Evolutionary conservation across 23 tunicate genomes (phyloP).

Genomic region (Diplosoma virens): DNA sequence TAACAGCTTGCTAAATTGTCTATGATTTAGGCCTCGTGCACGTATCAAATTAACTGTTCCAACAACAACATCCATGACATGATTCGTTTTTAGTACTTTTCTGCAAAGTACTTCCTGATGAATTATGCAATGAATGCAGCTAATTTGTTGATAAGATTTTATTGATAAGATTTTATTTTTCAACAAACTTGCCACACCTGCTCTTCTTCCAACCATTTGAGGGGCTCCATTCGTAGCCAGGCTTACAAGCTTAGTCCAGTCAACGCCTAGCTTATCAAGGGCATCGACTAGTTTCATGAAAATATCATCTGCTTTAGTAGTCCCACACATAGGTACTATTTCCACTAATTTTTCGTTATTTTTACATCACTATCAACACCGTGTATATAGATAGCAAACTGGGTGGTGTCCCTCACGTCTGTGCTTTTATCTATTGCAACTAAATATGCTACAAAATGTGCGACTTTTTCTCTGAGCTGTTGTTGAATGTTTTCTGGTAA

Average conservation of each 20-base stretch:
- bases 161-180: not conserved
- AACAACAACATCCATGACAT: constrained; percentile 25
- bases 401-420: not conserved
- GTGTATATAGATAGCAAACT: not conserved
- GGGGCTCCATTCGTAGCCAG: constrained; percentile 1
- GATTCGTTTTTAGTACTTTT: constrained; percentile 1
- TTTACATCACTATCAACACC: constrained; percentile 5
- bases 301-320: not conserved
- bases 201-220: not conserved
- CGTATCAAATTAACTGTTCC: constrained; percentile 18
- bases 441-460: not conserved
- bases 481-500: not conserved
- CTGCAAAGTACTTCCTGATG: no score
- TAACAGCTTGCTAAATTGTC: constrained; percentile 7
- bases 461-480: not conserved
- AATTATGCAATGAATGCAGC: constrained; percentile 11
- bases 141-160: constrained; percentile 12
- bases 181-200: constrained; percentile 9
- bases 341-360: constrained; percentile 3
- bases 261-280: constrained; percentile 3
- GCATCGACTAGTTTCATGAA: constrained; percentile 1
- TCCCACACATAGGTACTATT: not conserved
- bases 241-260: not conserved
- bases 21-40: constrained; percentile 19
- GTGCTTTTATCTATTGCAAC: not conserved